Evolutionary conservation across 2,888 invertebrate genomes (phyloP).

Genomic region (Mimumesa dahlbomi): DNA sequence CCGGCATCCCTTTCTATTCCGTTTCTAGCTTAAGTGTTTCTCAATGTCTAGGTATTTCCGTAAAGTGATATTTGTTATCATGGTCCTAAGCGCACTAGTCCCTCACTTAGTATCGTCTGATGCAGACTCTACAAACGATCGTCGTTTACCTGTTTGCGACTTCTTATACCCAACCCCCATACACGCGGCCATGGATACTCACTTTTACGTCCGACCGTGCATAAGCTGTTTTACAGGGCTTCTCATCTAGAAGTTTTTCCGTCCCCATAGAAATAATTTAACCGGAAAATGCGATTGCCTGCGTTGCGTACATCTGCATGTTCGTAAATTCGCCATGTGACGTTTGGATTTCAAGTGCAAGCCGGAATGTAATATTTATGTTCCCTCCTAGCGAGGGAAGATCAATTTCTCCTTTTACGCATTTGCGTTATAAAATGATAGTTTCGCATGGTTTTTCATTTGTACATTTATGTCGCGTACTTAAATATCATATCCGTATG

Average conservation of each 20-base stretch:
- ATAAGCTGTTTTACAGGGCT: not conserved
- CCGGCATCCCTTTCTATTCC: slow-evolving; percentile 5
- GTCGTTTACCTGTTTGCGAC: not conserved
- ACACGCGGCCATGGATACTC: not conserved
- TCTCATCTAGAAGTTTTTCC: not conserved
- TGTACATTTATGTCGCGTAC: too few species aligned
- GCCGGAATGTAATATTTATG: too few species aligned
- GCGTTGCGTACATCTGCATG: not conserved
- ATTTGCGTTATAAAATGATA: too few species aligned
- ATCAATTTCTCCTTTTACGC: too few species aligned
- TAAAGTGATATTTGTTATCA: slow-evolving; percentile 38
- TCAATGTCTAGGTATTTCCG: slow-evolving; percentile 34
- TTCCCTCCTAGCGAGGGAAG: too few species aligned
- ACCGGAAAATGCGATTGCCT: not conserved
- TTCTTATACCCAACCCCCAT: not conserved
- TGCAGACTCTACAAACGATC: not conserved
- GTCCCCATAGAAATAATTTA: not conserved
- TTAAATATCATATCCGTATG: too few species aligned
- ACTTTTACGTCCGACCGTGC: slow-evolving; percentile 10
- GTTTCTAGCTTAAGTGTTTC: slow-evolving; percentile 41
- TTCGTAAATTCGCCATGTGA: not conserved
- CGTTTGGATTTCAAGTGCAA: not conserved
- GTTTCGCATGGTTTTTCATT: too few species aligned
- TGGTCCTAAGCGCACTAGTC: slow-evolving; percentile 19
- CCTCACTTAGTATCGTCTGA: slow-evolving; percentile 6